These are phyloP conservation scores for Chromis chromis DNA, from an alignment of 2,797 vertebrate genomes.

Conservation along the genomic window DNA sequence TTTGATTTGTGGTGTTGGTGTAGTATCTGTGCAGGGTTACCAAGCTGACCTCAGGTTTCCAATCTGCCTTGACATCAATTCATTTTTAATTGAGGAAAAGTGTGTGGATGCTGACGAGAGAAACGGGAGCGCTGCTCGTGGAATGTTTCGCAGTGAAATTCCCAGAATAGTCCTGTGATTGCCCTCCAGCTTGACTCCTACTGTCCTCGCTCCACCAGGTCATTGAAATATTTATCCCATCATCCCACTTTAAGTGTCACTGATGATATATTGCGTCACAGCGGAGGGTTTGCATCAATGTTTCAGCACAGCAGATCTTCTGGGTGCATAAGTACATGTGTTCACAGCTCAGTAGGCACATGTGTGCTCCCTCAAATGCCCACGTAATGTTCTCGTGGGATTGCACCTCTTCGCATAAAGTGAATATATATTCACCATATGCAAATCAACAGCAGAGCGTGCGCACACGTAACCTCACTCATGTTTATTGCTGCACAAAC, in stretches of 20 bases:
- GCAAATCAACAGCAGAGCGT: slow-evolving; percentile 27
- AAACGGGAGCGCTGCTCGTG: slow-evolving; percentile 16
- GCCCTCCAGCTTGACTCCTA: slow-evolving; percentile 54
- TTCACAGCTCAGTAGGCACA: slow-evolving; percentile 46
- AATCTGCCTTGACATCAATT: slow-evolving; percentile 8
- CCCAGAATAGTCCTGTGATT: slow-evolving; percentile 29
- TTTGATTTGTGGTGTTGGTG: slow-evolving; percentile 27
- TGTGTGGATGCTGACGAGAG: slow-evolving; percentile 20
- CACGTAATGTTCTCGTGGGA: slow-evolving; percentile 38
- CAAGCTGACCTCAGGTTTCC: background rate
- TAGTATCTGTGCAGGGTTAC: slow-evolving; percentile 11
- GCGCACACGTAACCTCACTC: slow-evolving; percentile 28
- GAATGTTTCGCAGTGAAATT: slow-evolving; percentile 38
- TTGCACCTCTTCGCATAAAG: slow-evolving; percentile 22
- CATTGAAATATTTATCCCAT: slow-evolving; percentile 77
- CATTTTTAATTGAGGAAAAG: slow-evolving; percentile 28
- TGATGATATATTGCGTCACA: slow-evolving; percentile 56
- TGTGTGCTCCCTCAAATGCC: slow-evolving; percentile 39
- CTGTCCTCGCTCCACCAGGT: slow-evolving; percentile 30
- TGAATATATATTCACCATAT: slow-evolving; percentile 8
- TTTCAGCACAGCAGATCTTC: slow-evolving; percentile 57
- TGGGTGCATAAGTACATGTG: slow-evolving; percentile 28
- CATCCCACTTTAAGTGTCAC: slow-evolving; percentile 68
- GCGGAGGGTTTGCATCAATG: slow-evolving; percentile 57
- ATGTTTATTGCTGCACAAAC: slow-evolving; percentile 40